Evolutionary conservation across 2,888 invertebrate species (phyloP).

Genomic region (Dicranocentrus wangi): DNA sequence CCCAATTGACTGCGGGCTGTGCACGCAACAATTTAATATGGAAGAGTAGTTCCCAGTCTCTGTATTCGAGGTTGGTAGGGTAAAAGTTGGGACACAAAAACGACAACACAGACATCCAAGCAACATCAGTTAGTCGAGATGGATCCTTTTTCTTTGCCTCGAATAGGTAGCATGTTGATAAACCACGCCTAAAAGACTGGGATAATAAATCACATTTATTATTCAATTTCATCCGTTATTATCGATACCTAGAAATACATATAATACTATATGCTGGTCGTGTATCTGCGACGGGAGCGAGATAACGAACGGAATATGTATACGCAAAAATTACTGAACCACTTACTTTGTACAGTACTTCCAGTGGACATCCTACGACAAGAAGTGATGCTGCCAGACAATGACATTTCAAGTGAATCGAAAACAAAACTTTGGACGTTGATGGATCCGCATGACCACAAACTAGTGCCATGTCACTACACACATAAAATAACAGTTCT

Average conservation of each 20-base stretch:
- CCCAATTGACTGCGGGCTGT: constrained; percentile 70
- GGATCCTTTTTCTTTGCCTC: constrained; percentile 62
- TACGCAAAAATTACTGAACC: not conserved
- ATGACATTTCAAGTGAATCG: constrained; percentile 88
- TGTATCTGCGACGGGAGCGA: not conserved
- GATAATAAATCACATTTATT: too few relatives aligned
- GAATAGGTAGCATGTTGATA: constrained; percentile 69
- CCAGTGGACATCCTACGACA: constrained; percentile 84
- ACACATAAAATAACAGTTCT: constrained; percentile 83
- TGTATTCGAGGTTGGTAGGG: constrained; percentile 55
- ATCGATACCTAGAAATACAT: too few relatives aligned
- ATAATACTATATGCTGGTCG: not conserved
- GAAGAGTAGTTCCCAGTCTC: constrained; percentile 69
- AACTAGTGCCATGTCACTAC: constrained; percentile 77
- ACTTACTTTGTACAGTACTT: constrained; percentile 84
- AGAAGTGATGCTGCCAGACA: constrained; percentile 85
- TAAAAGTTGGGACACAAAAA: constrained; percentile 68
- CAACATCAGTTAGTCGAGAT: constrained; percentile 61
- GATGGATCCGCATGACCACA: constrained; percentile 70
- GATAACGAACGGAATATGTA: not conserved
- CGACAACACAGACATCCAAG: constrained; percentile 70
- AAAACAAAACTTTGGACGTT: constrained; percentile 81
- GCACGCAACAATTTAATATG: constrained; percentile 67
- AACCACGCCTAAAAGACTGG: constrained; percentile 71
- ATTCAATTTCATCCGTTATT: too few relatives aligned